Evolutionary conservation across 2,888 invertebrate species (phyloP), one percentile per base, ranked within the genome.

Genomic region (Celastrina argiolus): DNA sequence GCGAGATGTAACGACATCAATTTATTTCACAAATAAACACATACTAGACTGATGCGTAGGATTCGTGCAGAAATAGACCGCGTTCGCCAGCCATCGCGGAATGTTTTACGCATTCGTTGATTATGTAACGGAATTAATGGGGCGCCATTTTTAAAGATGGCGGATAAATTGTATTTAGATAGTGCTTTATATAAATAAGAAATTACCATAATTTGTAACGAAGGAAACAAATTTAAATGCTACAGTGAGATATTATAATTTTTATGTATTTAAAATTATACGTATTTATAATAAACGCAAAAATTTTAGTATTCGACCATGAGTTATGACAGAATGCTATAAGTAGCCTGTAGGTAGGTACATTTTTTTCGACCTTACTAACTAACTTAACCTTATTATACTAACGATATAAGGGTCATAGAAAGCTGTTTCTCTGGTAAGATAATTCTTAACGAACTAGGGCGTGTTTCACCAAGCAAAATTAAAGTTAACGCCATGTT

Each of bases 21-120:
- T 83, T 77, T 74, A 71, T 76, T 76, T 77, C 81, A 69, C 68
- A 69, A 68, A 83, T 80, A 84, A 85, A 85, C 82, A 85, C 79
- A 81, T 76, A 77, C 78, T 80, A 84, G 82, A 82, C 83, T 74
- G 68, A 78, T 80, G 85, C 83, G 86, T 86, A 81, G 83, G 82
- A 76, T 77, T 74, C 69, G 69, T 76, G 12, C 79, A 70, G 78
- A 86, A 87, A 87, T 85, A 87, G 80, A 76, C 7, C 2, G 31
- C 74, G 73, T 67, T 64, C 68, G 41, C 39, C 39, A 36, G 61
- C 36, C 61, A 22, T 42, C 51, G 65, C 67, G 61, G 61, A 61
- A 61, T 61, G 61, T 61, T 61, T 61, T 61, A 61, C 61, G 39
- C 61, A 61, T 61, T 39, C 18, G 36, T 22, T 22, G 39, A n/a